phyloP scores from a whole-genome alignment of 2,888 invertebrate species.

The Ormia ochracea region DNA sequence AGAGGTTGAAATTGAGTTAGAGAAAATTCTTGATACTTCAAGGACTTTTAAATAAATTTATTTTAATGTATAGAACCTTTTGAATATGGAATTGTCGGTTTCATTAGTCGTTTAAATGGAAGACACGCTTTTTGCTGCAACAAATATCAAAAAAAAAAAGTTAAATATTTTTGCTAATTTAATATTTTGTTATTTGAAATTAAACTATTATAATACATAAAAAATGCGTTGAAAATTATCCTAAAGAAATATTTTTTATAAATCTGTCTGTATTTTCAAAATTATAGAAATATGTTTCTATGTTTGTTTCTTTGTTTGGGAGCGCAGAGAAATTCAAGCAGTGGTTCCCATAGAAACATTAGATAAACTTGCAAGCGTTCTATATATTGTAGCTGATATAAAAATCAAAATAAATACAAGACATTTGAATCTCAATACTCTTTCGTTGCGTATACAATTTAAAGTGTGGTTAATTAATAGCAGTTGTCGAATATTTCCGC shows the following conservation, averaged over 20 bases:
- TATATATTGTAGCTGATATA: too few relatives aligned
- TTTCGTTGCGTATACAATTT: too few relatives aligned
- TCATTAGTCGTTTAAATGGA: conserved; percentile 5
- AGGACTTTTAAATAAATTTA: conserved; percentile 16
- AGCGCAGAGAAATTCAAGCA: too few relatives aligned
- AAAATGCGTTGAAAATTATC: conserved; percentile 9
- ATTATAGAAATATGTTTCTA: background rate
- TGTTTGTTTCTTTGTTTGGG: too few relatives aligned
- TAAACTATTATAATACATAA: background rate
- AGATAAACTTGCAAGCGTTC: too few relatives aligned
- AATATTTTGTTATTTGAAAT: background rate
- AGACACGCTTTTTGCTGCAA: background rate
- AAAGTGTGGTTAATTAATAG: too few relatives aligned
- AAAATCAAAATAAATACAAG: too few relatives aligned
- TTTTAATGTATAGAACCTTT: conserved; percentile 1
- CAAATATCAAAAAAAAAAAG: background rate
- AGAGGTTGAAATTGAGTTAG: conserved; percentile 17
- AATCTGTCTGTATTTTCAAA: background rate
- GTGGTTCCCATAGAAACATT: too few relatives aligned
- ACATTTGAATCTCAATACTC: too few relatives aligned
- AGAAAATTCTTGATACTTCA: conserved; percentile 23
- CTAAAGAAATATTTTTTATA: conserved; percentile 13
- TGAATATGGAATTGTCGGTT: background rate
- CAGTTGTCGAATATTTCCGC: too few relatives aligned
- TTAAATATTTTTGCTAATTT: background rate